These are phyloP conservation scores for Tridacna crocea DNA, from an alignment of 2,888 invertebrate genomes.

Conservation along the genomic window DNA sequence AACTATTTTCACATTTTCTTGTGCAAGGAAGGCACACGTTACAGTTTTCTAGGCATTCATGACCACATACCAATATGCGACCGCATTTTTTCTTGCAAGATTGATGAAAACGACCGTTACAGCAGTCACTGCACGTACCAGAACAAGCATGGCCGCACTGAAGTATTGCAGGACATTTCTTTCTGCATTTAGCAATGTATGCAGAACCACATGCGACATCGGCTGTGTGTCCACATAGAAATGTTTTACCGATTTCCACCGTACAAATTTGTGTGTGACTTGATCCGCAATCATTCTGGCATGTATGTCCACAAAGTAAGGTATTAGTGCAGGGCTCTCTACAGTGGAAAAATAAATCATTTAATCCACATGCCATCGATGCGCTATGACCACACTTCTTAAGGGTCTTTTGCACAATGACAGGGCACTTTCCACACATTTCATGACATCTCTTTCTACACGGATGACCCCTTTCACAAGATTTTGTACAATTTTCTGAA, in stretches of 20 bases:
- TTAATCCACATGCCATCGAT: background rate
- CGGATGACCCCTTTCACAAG: conserved; percentile 62
- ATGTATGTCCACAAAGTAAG: conserved; percentile 74
- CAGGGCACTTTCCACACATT: conserved; percentile 58
- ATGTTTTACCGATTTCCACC: conserved; percentile 80
- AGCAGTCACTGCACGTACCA: conserved; percentile 85
- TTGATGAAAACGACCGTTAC: conserved; percentile 87
- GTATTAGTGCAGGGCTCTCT: conserved; percentile 10
- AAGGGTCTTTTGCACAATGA: conserved; percentile 43
- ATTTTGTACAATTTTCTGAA: conserved; percentile 65
- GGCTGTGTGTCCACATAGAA: conserved; percentile 86
- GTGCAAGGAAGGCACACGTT: conserved; percentile 82
- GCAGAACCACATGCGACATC: conserved; percentile 68
- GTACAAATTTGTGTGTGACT: background rate
- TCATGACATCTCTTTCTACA: conserved; percentile 68
- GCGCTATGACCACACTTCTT: background rate
- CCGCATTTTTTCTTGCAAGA: conserved; percentile 87
- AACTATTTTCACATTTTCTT: conserved; percentile 80
- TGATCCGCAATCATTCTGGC: conserved; percentile 85
- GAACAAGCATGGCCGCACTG: conserved; percentile 67
- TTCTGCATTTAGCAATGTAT: conserved; percentile 10
- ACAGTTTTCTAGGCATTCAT: conserved; percentile 79
- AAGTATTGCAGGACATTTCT: conserved; percentile 24
- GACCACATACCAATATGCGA: conserved; percentile 85
- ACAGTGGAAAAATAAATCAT: background rate